A percentile compares a stretch with the other conserved stretches of the same genome.
These are phyloP conservation scores for Coelopa frigida DNA, from an alignment of 1,140 invertebrate species.

Conservation along the genomic window DNA sequence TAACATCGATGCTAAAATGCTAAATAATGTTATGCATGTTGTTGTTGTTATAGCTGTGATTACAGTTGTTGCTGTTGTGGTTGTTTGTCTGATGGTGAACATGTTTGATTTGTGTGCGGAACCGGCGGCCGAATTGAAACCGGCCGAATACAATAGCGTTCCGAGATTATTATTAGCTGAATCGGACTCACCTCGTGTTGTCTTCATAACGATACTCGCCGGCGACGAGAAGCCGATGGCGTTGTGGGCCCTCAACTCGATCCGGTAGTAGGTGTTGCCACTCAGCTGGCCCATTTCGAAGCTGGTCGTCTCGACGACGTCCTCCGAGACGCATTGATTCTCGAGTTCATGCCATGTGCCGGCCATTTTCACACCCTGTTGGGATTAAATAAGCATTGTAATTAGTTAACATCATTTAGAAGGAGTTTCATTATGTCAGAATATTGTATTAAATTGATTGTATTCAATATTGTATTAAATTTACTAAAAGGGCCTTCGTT, in stretches of 20 bases:
- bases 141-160: slow-evolving; percentile 44
- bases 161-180: slow-evolving; percentile 46
- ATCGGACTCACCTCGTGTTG: slow-evolving; percentile 70
- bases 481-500: too few species aligned
- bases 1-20: slow-evolving; percentile 42
- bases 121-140: slow-evolving; percentile 39
- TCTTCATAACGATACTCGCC: slow-evolving; percentile 68
- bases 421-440: too few species aligned
- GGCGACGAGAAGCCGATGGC: slow-evolving; percentile 70
- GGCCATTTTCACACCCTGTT: slow-evolving; percentile 51
- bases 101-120: slow-evolving; percentile 31
- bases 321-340: slow-evolving; percentile 51
- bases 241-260: slow-evolving; percentile 79
- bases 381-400: background rate
- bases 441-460: background rate
- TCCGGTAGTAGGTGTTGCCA: slow-evolving; percentile 71
- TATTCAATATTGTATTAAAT: too few species aligned
- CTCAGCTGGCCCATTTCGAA: slow-evolving; percentile 59
- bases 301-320: slow-evolving; percentile 53
- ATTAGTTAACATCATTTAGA: background rate
- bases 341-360: slow-evolving; percentile 57
- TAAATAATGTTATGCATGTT: slow-evolving; percentile 43
- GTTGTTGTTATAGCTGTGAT: slow-evolving; percentile 40
- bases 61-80: slow-evolving; percentile 30
- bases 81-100: slow-evolving; percentile 23